Conservation (phyloP, 2,797 vertebrate genomes). For the Uromys caudimaculatus region DNA sequence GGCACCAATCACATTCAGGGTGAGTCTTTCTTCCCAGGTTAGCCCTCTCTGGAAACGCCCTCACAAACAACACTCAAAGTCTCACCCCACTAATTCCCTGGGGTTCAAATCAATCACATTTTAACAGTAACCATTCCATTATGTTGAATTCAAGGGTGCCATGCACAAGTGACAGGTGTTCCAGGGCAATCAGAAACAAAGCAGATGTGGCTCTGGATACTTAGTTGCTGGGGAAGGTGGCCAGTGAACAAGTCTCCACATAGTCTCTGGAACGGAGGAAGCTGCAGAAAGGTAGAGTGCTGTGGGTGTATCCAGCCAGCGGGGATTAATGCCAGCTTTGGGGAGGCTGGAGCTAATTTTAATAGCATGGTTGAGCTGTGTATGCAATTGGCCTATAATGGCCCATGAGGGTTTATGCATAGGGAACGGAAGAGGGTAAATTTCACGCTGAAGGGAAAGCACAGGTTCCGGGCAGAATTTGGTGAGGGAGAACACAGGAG, state of each 20-base stretch:
- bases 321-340: background rate
- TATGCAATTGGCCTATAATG: background rate
- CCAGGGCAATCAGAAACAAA: background rate
- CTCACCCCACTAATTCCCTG: no score
- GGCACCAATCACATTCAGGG: background rate
- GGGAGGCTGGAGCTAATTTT: background rate
- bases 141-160: background rate
- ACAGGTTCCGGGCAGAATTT: background rate
- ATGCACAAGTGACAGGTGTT: background rate
- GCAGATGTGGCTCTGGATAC: background rate
- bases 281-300: background rate
- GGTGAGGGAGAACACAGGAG: background rate
- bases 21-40: no score
- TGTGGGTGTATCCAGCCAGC: background rate
- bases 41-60: background rate
- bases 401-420: background rate
- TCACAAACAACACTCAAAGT: background rate
- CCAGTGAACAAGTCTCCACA: background rate
- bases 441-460: background rate
- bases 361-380: background rate
- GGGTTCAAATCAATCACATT: background rate
- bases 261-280: constrained; percentile 5
- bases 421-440: background rate
- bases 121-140: background rate
- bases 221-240: background rate